Percentiles rank a stretch among this genome's conserved stretches.
Conservation (phyloP, 2,113 vertebrate species). For the Barbus barbus region DNA sequence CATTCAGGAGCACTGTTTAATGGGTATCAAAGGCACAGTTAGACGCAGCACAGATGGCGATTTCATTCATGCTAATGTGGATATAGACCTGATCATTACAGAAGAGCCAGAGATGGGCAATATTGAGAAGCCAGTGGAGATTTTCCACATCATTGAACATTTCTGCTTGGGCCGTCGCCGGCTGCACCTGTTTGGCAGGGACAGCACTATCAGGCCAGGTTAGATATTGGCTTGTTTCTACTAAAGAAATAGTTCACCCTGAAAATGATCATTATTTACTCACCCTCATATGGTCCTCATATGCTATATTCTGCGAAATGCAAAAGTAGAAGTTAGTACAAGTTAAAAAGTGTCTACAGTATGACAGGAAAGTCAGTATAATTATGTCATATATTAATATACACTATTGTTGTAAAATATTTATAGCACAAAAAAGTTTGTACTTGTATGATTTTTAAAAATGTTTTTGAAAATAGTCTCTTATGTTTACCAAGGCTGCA, state of each 20-base stretch:
- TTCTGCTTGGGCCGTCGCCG: conserved; percentile 93
- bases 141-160: conserved; percentile 98
- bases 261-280: neutral
- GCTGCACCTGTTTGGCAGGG: conserved; percentile 93
- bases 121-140: conserved; percentile 97
- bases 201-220: conserved; percentile 97
- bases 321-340: neutral
- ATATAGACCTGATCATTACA: conserved; percentile 97
- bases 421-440: neutral
- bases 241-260: neutral
- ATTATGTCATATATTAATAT: neutral
- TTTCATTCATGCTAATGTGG: conserved; percentile 97
- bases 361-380: neutral
- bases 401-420: neutral
- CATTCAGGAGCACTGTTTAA: conserved; percentile 92
- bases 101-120: conserved; percentile 98
- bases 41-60: conserved; percentile 93
- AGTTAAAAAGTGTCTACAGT: neutral
- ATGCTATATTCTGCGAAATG: neutral
- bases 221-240: neutral
- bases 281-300: neutral
- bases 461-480: no score
- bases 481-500: neutral
- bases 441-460: neutral
- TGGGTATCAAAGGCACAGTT: conserved; percentile 98